These are phyloP conservation scores for Bombus pascuorum DNA, from an alignment of 1,140 invertebrate genomes.

Conservation along the genomic window DNA sequence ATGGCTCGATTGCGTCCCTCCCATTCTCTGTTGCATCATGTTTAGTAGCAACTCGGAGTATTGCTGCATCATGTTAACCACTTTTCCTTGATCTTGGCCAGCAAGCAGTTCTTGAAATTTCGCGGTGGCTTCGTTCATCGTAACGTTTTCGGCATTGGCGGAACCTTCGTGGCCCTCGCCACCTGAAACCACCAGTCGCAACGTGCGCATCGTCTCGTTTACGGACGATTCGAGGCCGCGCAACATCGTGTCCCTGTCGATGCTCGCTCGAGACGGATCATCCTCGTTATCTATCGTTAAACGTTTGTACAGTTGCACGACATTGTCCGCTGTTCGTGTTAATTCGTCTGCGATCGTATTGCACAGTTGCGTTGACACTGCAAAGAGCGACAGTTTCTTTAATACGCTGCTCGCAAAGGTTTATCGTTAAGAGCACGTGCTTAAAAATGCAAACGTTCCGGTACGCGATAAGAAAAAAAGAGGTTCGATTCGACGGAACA, in stretches of 20 bases:
- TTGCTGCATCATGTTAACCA: slow-evolving; percentile 86
- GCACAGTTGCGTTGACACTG: slow-evolving; percentile 86
- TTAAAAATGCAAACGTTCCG: background rate
- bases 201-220: slow-evolving; percentile 79
- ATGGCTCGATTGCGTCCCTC: slow-evolving; percentile 75
- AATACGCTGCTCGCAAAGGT: no score
- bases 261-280: slow-evolving; percentile 67
- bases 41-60: slow-evolving; percentile 85
- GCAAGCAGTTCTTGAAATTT: slow-evolving; percentile 77
- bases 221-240: slow-evolving; percentile 78
- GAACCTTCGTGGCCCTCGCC: slow-evolving; percentile 61
- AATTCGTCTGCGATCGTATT: slow-evolving; percentile 86
- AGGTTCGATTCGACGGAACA: no score
- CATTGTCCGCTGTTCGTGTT: slow-evolving; percentile 85
- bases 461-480: background rate
- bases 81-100: slow-evolving; percentile 81
- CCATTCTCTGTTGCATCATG: slow-evolving; percentile 86
- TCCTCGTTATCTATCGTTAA: slow-evolving; percentile 80
- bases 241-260: slow-evolving; percentile 79
- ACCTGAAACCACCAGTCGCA: slow-evolving; percentile 75
- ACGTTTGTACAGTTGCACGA: slow-evolving; percentile 86
- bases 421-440: background rate
- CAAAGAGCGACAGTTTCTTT: slow-evolving; percentile 57
- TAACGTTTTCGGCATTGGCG: slow-evolving; percentile 58
- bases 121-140: slow-evolving; percentile 73